A percentile compares a stretch with the other conserved stretches of the same genome.
These are phyloP conservation scores for Molossus alvarezi DNA, from an alignment of 2,797 vertebrate species.

Conservation along the genomic window DNA sequence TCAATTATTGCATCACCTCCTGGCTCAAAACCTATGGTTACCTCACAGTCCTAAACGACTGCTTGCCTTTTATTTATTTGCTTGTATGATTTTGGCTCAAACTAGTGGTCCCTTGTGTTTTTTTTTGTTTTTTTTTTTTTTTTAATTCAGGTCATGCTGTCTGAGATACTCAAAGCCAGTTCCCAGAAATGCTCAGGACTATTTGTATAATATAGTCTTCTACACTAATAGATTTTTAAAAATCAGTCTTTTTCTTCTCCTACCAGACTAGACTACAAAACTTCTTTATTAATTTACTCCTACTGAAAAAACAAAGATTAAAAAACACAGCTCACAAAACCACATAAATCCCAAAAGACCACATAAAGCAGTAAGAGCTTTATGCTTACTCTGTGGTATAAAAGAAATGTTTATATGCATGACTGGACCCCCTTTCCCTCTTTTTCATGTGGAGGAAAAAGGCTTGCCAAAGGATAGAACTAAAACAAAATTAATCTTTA, in stretches of 20 bases:
- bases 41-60: background rate
- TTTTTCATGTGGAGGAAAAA: background rate
- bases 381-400: background rate
- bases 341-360: slow-evolving; percentile 7
- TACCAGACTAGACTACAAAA: background rate
- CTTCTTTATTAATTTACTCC: slow-evolving; percentile 48
- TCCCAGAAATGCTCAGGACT: slow-evolving; percentile 71
- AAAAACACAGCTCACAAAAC: slow-evolving; percentile 40
- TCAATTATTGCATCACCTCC: background rate
- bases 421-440: background rate
- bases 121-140: background rate
- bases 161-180: slow-evolving; percentile 60
- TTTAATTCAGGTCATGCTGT: slow-evolving; percentile 68
- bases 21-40: background rate
- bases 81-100: slow-evolving; percentile 67
- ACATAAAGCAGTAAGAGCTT: background rate
- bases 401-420: background rate
- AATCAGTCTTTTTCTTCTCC: slow-evolving; percentile 37
- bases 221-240: slow-evolving; percentile 60
- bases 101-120: background rate
- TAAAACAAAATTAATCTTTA: slow-evolving; percentile 43
- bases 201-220: slow-evolving; percentile 37
- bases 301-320: slow-evolving; percentile 31
- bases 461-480: background rate
- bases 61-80: slow-evolving; percentile 40